Conservation (phyloP, 2,888 invertebrate species). For the Acleris holmiana region DNA sequence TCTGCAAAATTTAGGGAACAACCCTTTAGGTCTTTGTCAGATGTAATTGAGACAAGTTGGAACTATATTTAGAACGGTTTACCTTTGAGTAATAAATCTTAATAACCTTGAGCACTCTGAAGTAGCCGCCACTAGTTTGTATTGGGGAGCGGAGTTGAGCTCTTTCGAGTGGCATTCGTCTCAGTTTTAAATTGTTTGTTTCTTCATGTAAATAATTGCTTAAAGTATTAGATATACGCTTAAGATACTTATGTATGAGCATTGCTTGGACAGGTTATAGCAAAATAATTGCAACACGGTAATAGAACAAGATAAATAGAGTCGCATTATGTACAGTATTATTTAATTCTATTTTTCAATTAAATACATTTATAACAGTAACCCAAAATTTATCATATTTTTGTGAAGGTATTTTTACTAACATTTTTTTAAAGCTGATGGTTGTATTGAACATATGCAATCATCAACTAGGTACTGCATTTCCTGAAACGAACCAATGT, state of each 20-base stretch:
- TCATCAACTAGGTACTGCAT: too few relatives aligned
- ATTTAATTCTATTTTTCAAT: conserved; percentile 13
- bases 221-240: neutral
- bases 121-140: conserved; percentile 8
- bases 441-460: too few relatives aligned
- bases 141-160: conserved; percentile 17
- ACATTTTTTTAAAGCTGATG: too few relatives aligned
- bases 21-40: conserved; percentile 22
- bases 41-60: conserved; percentile 11
- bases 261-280: too few relatives aligned
- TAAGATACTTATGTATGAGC: too few relatives aligned
- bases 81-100: conserved; percentile 7
- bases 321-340: conserved; percentile 13
- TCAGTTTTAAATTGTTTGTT: conserved; percentile 2
- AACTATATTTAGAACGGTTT: conserved; percentile 6
- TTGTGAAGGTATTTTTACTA: conserved; percentile 4
- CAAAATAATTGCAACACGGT: conserved; percentile 4
- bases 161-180: conserved; percentile 14
- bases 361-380: neutral
- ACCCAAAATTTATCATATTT: conserved; percentile 3
- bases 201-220: neutral
- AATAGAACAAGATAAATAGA: conserved; percentile 7
- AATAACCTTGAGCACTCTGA: conserved; percentile 8
- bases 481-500: too few relatives aligned
- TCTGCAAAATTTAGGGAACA: conserved; percentile 23